These are phyloP conservation scores for Drosophila ohnishii DNA, from an alignment of 1,140 invertebrate genomes.

Conservation along the genomic window DNA sequence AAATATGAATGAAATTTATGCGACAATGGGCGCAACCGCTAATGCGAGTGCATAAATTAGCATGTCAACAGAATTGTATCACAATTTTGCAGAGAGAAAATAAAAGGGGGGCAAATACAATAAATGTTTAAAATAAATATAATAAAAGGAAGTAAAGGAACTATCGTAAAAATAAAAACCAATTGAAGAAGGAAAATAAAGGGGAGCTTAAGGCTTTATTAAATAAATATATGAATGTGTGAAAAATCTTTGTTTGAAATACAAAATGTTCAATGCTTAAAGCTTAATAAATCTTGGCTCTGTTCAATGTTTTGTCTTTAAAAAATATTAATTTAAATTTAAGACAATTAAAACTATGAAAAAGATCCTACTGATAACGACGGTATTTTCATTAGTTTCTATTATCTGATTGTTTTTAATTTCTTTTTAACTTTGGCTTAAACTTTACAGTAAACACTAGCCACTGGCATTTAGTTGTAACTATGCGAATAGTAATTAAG, in stretches of 20 bases:
- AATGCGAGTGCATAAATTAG: slow-evolving; percentile 39
- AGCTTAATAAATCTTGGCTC: too few relatives aligned
- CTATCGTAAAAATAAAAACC: too few relatives aligned
- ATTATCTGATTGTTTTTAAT: background rate
- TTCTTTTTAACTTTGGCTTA: background rate
- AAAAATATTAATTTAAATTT: too few relatives aligned
- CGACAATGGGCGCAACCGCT: slow-evolving; percentile 65
- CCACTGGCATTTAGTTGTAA: slow-evolving; percentile 1
- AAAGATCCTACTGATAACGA: background rate
- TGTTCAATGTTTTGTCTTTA: too few relatives aligned
- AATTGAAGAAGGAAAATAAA: too few relatives aligned
- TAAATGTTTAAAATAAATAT: background rate
- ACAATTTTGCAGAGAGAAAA: slow-evolving; percentile 15
- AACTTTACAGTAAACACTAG: background rate
- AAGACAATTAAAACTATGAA: background rate
- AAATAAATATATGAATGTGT: background rate
- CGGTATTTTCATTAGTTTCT: background rate
- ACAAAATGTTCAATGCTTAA: too few relatives aligned
- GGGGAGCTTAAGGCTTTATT: too few relatives aligned
- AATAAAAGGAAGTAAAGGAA: too few relatives aligned
- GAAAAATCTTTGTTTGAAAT: background rate
- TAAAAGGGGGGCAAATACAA: background rate
- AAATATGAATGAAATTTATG: slow-evolving; percentile 80
- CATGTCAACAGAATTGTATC: slow-evolving; percentile 43
- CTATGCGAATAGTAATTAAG: background rate